These are phyloP conservation scores for Amphiura filiformis DNA, from an alignment of 35 echinoderm and acorn worm genomes.

Conservation along the genomic window DNA sequence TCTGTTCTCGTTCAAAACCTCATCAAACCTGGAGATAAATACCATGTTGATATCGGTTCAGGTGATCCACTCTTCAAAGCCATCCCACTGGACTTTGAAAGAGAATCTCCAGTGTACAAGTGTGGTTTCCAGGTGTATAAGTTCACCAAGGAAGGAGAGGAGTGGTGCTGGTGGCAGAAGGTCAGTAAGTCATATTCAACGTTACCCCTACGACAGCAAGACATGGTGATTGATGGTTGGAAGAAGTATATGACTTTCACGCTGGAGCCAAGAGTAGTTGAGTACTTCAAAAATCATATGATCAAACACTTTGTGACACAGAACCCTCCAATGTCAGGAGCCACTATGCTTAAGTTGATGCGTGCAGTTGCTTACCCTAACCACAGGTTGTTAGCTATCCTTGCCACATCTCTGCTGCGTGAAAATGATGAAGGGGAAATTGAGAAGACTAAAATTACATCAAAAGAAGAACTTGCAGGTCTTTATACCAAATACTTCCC, in stretches of 20 bases:
- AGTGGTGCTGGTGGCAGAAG: not conserved
- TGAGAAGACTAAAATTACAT: not conserved
- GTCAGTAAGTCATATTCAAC: not conserved
- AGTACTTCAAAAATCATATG: not conserved
- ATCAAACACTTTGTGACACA: not conserved
- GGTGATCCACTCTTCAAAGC: constrained; percentile 12
- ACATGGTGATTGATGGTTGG: not conserved
- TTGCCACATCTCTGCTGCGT: not conserved
- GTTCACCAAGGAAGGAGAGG: not conserved
- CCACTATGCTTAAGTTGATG: not conserved
- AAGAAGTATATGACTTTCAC: not conserved
- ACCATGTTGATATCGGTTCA: constrained; percentile 26
- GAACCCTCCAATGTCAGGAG: not conserved
- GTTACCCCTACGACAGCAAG: not conserved
- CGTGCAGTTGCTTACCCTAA: not conserved
- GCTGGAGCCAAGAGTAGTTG: not conserved
- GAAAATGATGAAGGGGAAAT: not conserved
- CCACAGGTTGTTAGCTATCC: not conserved
- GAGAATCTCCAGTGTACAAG: constrained; percentile 13
- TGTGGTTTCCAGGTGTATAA: constrained; percentile 4
- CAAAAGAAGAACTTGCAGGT: not conserved
- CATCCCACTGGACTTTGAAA: constrained; percentile 39
- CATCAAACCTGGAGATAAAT: constrained; percentile 8
- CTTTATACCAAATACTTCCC: not conserved
- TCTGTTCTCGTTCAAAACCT: constrained; percentile 7